These are phyloP conservation scores for Bombus pyrosoma DNA, from an alignment of 1,140 invertebrate species.

Conservation along the genomic window DNA sequence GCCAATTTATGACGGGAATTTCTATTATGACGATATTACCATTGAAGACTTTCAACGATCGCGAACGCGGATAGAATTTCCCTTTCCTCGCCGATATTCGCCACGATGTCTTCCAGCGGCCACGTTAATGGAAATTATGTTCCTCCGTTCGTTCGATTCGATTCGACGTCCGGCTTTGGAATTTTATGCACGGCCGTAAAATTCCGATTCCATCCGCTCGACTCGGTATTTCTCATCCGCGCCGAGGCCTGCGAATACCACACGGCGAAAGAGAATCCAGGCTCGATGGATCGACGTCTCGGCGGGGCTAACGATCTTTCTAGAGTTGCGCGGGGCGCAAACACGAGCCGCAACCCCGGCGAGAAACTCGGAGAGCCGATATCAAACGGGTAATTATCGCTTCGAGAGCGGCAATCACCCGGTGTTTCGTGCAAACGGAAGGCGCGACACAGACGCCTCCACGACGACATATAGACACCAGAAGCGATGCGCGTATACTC, in stretches of 20 bases:
- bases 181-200: constrained; percentile 21
- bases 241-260: not conserved
- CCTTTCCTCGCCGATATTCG: not conserved
- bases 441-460: constrained; percentile 15
- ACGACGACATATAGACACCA: constrained; percentile 20
- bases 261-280: not conserved
- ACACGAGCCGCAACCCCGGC: not conserved
- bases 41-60: not conserved
- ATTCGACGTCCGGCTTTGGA: not conserved
- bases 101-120: not conserved
- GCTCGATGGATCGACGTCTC: not conserved
- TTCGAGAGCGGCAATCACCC: constrained; percentile 44
- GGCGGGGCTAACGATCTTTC: not conserved
- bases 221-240: not conserved
- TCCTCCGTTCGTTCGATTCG: constrained; percentile 6
- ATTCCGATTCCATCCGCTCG: constrained; percentile 5
- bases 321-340: not conserved
- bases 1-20: constrained; percentile 38
- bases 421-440: constrained; percentile 34
- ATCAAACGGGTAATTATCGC: constrained; percentile 59
- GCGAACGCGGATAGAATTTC: not conserved
- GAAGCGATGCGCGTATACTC: constrained; percentile 5
- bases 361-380: constrained; percentile 10
- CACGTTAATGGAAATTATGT: constrained; percentile 22
- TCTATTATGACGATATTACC: constrained; percentile 29